Percentiles rank a stretch among this genome's conserved stretches.
phyloP scores from a whole-genome alignment of 2,797 vertebrate genomes.

The Acanthopagrus latus region DNA sequence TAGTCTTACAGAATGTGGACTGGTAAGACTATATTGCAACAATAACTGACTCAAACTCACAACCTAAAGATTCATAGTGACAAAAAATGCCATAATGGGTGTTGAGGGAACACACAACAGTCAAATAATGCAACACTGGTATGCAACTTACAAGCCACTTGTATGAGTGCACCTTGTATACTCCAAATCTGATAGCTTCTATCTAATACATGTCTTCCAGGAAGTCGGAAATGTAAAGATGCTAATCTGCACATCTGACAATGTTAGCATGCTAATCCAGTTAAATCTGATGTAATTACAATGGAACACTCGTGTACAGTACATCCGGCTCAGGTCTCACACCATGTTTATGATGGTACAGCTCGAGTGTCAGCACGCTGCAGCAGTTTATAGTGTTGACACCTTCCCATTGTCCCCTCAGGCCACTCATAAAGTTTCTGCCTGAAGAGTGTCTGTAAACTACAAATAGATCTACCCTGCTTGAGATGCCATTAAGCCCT shows the following conservation, averaged over 20 bases:
- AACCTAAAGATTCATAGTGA: neutral
- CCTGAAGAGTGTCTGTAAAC: slow-evolving; percentile 37
- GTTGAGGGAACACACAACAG: neutral
- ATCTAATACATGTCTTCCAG: slow-evolving; percentile 29
- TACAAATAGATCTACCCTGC: slow-evolving; percentile 47
- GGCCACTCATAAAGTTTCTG: slow-evolving; percentile 35
- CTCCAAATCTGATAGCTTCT: slow-evolving; percentile 5
- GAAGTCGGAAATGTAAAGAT: slow-evolving; percentile 59
- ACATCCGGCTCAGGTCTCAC: slow-evolving; percentile 64
- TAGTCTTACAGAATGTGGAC: neutral
- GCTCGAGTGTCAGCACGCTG: slow-evolving; percentile 28
- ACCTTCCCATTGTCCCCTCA: slow-evolving; percentile 42
- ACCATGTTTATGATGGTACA: slow-evolving; percentile 40
- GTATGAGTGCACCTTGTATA: neutral
- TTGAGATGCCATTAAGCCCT: slow-evolving; percentile 34
- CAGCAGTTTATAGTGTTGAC: slow-evolving; percentile 27
- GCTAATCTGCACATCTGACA: slow-evolving; percentile 61
- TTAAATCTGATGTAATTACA: slow-evolving; percentile 69
- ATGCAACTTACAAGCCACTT: neutral
- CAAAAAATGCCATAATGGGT: neutral
- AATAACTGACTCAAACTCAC: neutral
- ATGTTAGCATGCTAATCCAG: slow-evolving; percentile 71
- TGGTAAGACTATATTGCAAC: neutral
- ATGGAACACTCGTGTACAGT: slow-evolving; percentile 51
- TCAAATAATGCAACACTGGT: neutral